A percentile compares a stretch with the other conserved stretches of the same genome.
phyloP scores from a whole-genome alignment of 37 sponge, comb jelly and placozoan genomes.

The Ephydatia muelleri region DNA sequence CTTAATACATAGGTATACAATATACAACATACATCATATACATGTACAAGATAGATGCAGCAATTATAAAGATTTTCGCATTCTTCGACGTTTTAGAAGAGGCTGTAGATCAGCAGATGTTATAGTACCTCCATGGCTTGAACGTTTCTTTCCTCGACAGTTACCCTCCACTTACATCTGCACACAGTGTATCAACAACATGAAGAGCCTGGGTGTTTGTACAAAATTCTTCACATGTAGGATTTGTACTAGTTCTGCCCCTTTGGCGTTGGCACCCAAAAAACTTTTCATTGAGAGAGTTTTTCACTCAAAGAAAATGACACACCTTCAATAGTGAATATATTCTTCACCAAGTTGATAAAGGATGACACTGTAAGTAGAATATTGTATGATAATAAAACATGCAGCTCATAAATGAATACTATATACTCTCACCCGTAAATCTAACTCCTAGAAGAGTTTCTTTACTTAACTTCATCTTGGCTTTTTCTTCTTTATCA shows the following conservation, averaged over 20 bases:
- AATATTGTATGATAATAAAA: background rate
- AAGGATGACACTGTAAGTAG: conserved; percentile 24
- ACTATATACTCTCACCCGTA: background rate
- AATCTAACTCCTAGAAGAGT: conserved; percentile 4
- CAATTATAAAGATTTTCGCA: background rate
- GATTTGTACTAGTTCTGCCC: conserved; percentile 15
- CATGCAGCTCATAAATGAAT: background rate
- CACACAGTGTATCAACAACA: conserved; percentile 22
- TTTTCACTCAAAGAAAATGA: conserved; percentile 10
- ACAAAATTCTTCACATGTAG: conserved; percentile 12
- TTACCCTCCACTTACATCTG: background rate
- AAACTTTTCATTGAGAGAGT: too few species aligned
- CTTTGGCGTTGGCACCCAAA: conserved; percentile 30
- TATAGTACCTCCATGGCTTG: background rate
- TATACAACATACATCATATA: background rate
- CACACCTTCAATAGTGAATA: conserved; percentile 17
- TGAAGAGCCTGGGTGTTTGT: conserved; percentile 29
- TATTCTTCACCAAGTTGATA: conserved; percentile 12
- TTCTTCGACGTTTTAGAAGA: background rate
- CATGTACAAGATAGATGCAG: background rate
- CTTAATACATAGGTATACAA: too few species aligned
- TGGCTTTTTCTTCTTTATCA: background rate
- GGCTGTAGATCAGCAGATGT: too few species aligned
- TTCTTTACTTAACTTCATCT: conserved; percentile 18
- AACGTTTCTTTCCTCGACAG: conserved; percentile 26